Percentiles rank a stretch among this genome's conserved stretches.
phyloP scores from a whole-genome alignment of 2,113 vertebrate species.

The Semnopithecus entellus region DNA sequence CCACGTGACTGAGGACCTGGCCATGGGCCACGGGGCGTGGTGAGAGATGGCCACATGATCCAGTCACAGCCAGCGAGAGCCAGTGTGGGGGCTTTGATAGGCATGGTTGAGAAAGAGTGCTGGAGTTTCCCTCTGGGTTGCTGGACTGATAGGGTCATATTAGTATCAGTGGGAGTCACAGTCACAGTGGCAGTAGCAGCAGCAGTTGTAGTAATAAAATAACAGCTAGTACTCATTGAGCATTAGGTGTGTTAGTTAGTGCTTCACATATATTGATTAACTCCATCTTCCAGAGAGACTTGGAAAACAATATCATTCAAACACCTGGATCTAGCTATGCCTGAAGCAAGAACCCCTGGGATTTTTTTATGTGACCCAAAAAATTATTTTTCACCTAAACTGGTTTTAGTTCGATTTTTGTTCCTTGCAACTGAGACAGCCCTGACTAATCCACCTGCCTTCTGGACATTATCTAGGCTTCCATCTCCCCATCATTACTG shows the following conservation, averaged over 20 bases:
- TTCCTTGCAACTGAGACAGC: not conserved
- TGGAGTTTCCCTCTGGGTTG: not conserved
- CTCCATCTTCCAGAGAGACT: not conserved
- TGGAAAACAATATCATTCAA: not conserved
- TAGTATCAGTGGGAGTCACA: too few relatives aligned
- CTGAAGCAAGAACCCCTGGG: constrained; percentile 34
- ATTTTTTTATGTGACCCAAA: constrained; percentile 41
- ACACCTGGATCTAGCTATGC: constrained; percentile 58
- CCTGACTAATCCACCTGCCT: constrained; percentile 65
- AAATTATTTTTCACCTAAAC: constrained; percentile 54
- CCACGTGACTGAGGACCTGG: not conserved
- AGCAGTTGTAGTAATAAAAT: not conserved
- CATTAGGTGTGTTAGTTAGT: not conserved
- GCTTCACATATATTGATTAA: not conserved
- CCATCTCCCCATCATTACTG: constrained; percentile 25
- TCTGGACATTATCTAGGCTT: constrained; percentile 17
- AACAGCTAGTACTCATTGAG: not conserved
- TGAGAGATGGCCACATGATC: not conserved
- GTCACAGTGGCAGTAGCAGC: not conserved
- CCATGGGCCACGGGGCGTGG: not conserved
- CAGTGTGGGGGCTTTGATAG: not conserved
- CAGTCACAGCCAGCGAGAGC: not conserved
- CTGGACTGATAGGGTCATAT: not conserved
- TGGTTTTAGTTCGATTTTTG: constrained; percentile 43
- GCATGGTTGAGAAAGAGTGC: not conserved